phyloP scores from a whole-genome alignment of 2,113 vertebrate species.

The Apteryx owenii region DNA sequence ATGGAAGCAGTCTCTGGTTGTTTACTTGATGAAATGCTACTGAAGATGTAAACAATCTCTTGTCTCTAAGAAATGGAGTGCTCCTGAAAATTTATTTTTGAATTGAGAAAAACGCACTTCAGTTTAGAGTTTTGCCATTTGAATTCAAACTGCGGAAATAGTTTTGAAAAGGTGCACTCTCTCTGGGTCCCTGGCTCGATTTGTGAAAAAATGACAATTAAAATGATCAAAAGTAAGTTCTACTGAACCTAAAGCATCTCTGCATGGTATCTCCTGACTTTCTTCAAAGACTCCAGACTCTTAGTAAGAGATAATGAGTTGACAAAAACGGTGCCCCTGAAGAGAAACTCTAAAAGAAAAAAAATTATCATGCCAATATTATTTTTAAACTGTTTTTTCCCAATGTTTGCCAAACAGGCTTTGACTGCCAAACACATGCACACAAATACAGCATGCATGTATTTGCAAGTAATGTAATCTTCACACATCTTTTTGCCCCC shows the following conservation, averaged over 20 bases:
- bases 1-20: neutral
- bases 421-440: neutral
- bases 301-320: neutral
- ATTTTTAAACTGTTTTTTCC: neutral
- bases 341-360: neutral
- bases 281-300: neutral
- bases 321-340: neutral
- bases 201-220: conserved; percentile 6
- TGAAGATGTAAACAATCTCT: neutral
- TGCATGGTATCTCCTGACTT: neutral
- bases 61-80: neutral
- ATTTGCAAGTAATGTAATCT: neutral
- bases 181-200: neutral
- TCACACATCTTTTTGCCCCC: accelerated
- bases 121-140: neutral
- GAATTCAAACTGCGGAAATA: neutral
- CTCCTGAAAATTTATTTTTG: conserved; percentile 14
- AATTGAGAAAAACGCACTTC: neutral
- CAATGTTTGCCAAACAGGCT: neutral
- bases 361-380: neutral
- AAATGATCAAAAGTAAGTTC: neutral
- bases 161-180: neutral
- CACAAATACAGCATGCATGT: neutral
- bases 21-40: neutral
- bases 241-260: neutral